Percentiles rank a stretch among this genome's conserved stretches.
Evolutionary conservation across 2,113 vertebrate species (phyloP).

Genomic region (Ageneiosus marmoratus): DNA sequence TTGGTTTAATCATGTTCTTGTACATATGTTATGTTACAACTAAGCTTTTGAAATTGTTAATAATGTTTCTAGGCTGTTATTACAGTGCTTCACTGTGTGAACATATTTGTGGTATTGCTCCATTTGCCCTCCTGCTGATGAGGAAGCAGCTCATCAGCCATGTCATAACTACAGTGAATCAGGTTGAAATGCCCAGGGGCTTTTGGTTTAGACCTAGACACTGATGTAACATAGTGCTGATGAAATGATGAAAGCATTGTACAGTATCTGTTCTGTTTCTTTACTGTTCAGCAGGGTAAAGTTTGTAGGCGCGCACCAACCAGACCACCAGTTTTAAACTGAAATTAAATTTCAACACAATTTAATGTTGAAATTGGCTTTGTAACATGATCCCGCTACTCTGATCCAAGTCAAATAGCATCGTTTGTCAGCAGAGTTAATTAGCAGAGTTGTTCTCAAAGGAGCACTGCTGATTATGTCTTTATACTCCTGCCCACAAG

Average conservation of each 20-base stretch:
- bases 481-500: conserved; percentile 13
- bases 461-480: not conserved
- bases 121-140: not conserved
- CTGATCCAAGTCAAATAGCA: conserved; percentile 11
- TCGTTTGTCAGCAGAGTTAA: conserved; percentile 25
- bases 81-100: not conserved
- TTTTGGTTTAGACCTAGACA: not conserved
- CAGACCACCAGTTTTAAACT: too few relatives aligned
- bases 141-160: conserved; percentile 17
- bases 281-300: not conserved
- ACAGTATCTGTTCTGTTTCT: not conserved
- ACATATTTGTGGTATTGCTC: not conserved
- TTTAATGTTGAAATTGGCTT: conserved; percentile 15
- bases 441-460: conserved; percentile 20
- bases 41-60: not conserved
- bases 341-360: too few relatives aligned
- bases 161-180: not conserved
- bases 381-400: conserved; percentile 1
- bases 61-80: too few relatives aligned
- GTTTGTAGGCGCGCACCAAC: not conserved
- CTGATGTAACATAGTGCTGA: not conserved
- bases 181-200: not conserved
- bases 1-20: not conserved
- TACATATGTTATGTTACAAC: not conserved
- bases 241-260: conserved; percentile 1